Evolutionary conservation across 2,113 vertebrate genomes (phyloP), one percentile per base, ranked within the genome.

Genomic region (Nerophis ophidion): DNA sequence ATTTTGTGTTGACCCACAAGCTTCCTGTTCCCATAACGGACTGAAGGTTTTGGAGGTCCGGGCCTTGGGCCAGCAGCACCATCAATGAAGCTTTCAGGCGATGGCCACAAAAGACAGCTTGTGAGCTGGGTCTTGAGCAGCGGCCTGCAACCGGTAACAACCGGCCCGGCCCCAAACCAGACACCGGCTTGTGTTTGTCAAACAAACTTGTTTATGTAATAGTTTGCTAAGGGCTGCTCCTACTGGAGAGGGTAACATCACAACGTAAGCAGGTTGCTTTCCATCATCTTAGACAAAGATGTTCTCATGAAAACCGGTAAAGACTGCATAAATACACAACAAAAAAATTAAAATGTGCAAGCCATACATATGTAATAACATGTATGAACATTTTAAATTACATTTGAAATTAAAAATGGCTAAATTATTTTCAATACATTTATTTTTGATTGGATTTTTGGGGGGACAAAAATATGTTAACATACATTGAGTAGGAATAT

Each of bases 11-110:
- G 76, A 85, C 81, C 81, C 56, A 36, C 54, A 53, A 68, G 75
- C 72, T 81, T 85, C 81, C 77, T 78, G 84, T 79, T 70, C 7
- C 81, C 52, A 68, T 53, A 71, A 76, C 70, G 66, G 84, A 36
- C 76, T 59, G 63, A 52, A 76, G 60, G 81, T 47, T 47, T 72
- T 57, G 67, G 78, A 76, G 76, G 49, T 57, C 66, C 48, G 71
- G 86, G 86, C 74, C 68, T 58, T 40, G 4, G 70, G 84, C 90
- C 89, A 89, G 81, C 74, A 52, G 38, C 51, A 51, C 77, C 86
- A 85, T 92, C 89, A 92, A 91, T 90, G 86, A 82, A 76, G 77
- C 86, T 87, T 91, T 92, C 80, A 89, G 76, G 74, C 5, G 8
- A 16, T 5, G 53, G 69, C 69, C 77, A 91, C 88, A 92, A 89